Conservation (phyloP, 2,888 invertebrate species). For the Pteria penguin region DNA sequence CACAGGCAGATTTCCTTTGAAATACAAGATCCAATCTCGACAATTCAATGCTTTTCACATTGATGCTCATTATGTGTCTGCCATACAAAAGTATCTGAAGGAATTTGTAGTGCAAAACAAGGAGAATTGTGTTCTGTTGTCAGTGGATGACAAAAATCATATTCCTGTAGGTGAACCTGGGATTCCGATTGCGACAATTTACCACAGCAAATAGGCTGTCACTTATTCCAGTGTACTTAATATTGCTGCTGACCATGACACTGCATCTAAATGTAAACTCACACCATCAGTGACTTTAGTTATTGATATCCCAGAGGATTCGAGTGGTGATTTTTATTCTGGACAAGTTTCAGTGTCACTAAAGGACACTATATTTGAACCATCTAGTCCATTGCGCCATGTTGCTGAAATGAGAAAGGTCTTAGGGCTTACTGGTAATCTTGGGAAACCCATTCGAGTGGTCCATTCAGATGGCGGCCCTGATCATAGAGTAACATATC, state of each 20-base stretch:
- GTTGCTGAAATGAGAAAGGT: not conserved
- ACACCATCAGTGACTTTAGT: not conserved
- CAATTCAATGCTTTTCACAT: not conserved
- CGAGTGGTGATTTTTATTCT: not conserved
- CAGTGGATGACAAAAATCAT: not conserved
- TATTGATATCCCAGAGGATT: not conserved
- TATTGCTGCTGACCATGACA: constrained; percentile 1
- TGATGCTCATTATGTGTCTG: not conserved
- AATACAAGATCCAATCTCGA: constrained; percentile 13
- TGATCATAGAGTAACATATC: not conserved
- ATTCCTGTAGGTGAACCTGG: constrained; percentile 2
- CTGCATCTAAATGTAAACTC: not conserved
- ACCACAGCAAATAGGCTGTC: not conserved
- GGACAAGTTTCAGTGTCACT: not conserved
- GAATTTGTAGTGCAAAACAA: not conserved
- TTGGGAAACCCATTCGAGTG: not conserved
- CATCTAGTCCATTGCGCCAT: not conserved
- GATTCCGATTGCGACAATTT: not conserved
- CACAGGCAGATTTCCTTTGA: constrained; percentile 4
- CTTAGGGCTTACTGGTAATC: not conserved
- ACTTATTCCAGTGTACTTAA: not conserved
- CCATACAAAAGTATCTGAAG: not conserved
- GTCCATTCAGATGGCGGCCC: not conserved
- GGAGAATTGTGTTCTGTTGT: not conserved
- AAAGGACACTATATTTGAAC: not conserved